These are phyloP conservation scores for Polyergus mexicanus DNA, from an alignment of 1,140 invertebrate species.

Conservation along the genomic window DNA sequence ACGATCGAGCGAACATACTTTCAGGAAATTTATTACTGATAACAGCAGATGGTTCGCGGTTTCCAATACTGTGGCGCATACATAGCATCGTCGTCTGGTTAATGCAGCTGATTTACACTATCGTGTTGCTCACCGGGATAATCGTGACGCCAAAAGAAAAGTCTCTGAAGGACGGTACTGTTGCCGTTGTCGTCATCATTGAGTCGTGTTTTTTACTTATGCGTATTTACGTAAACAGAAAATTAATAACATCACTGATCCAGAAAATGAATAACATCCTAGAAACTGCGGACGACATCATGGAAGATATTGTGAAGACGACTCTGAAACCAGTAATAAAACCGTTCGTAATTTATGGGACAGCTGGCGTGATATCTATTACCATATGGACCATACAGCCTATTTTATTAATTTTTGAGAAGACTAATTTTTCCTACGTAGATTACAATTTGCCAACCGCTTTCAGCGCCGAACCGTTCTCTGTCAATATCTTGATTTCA, in stretches of 20 bases:
- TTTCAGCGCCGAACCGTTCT: constrained; percentile 64
- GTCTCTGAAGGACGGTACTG: constrained; percentile 52
- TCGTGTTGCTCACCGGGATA: background rate
- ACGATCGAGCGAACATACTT: constrained; percentile 51
- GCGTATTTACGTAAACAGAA: constrained; percentile 41
- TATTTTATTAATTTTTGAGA: constrained; percentile 2
- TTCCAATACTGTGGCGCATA: constrained; percentile 4
- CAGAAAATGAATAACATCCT: constrained; percentile 35
- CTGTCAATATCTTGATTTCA: background rate
- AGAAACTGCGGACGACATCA: background rate
- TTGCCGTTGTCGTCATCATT: constrained; percentile 16
- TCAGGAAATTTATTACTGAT: constrained; percentile 69
- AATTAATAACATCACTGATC: constrained; percentile 45
- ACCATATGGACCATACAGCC: constrained; percentile 36
- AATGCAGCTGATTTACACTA: constrained; percentile 7
- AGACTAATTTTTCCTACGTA: constrained; percentile 51
- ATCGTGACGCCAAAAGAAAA: constrained; percentile 26
- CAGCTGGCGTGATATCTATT: background rate
- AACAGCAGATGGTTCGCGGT: background rate
- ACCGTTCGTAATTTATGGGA: constrained; percentile 48
- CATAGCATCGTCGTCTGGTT: constrained; percentile 26
- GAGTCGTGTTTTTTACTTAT: constrained; percentile 41
- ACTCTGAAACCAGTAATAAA: constrained; percentile 31
- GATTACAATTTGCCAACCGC: constrained; percentile 62
- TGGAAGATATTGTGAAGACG: background rate